phyloP scores from a whole-genome alignment of 2,113 vertebrate genomes.

The Sceloporus tristichus region DNA sequence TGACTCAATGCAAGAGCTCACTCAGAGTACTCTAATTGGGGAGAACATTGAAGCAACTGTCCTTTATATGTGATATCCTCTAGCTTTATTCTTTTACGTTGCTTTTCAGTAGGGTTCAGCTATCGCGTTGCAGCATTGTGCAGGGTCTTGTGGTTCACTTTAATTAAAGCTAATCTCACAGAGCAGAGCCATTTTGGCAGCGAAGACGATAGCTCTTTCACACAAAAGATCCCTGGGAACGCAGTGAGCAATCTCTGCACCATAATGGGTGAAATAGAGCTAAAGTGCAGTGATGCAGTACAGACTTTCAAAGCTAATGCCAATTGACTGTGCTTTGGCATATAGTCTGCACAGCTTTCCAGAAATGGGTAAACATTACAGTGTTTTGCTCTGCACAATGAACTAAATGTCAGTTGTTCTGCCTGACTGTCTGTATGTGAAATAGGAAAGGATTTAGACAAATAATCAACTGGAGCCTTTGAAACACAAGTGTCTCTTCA shows the following conservation, averaged over 20 bases:
- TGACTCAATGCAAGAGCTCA: slow-evolving; percentile 47
- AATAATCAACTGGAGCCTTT: neutral
- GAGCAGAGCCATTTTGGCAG: slow-evolving; percentile 65
- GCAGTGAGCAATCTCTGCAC: slow-evolving; percentile 55
- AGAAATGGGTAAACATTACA: slow-evolving; percentile 55
- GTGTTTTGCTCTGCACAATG: slow-evolving; percentile 33
- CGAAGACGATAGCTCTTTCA: slow-evolving; percentile 59
- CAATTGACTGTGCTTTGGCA: slow-evolving; percentile 58
- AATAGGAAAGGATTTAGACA: neutral
- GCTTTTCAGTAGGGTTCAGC: slow-evolving; percentile 50
- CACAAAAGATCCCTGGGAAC: slow-evolving; percentile 67
- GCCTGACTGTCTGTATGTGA: slow-evolving; percentile 13
- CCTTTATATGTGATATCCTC: slow-evolving; percentile 51
- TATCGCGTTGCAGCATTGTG: slow-evolving; percentile 35
- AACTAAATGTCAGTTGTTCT: slow-evolving; percentile 45
- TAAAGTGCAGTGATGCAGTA: slow-evolving; percentile 69
- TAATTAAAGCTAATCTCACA: slow-evolving; percentile 73
- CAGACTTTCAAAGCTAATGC: slow-evolving; percentile 60
- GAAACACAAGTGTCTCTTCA: neutral
- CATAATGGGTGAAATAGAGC: slow-evolving; percentile 62
- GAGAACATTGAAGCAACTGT: slow-evolving; percentile 63
- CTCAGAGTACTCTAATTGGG: slow-evolving; percentile 44
- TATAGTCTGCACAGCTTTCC: slow-evolving; percentile 50
- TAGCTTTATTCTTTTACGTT: slow-evolving; percentile 54
- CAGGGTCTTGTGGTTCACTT: slow-evolving; percentile 60